Evolutionary conservation across 2,888 invertebrate species (phyloP).

Genomic region (Lasioglossum villosulum): DNA sequence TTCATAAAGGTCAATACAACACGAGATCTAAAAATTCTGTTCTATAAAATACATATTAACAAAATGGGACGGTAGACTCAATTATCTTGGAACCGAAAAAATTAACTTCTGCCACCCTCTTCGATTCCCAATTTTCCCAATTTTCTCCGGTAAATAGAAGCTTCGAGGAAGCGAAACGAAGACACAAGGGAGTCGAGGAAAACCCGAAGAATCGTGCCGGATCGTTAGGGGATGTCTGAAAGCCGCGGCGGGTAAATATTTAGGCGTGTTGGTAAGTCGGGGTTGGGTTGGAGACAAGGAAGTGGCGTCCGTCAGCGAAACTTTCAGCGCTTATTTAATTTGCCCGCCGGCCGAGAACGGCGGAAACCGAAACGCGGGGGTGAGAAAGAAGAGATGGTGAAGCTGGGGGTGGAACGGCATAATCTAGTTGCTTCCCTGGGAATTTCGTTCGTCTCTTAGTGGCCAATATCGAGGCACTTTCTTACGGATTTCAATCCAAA

Average conservation of each 20-base stretch:
- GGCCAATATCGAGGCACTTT: slow-evolving; percentile 30
- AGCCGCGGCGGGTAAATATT: background rate
- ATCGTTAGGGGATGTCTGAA: background rate
- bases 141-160: background rate
- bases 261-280: background rate
- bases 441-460: slow-evolving; percentile 47
- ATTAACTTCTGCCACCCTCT: background rate
- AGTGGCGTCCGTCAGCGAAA: slow-evolving; percentile 16
- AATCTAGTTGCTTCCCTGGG: slow-evolving; percentile 30
- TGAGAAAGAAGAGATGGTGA: background rate
- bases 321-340: slow-evolving; percentile 38
- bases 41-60: background rate
- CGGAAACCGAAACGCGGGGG: slow-evolving; percentile 22
- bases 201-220: background rate
- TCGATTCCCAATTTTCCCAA: background rate
- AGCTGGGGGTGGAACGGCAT: background rate
- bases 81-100: background rate
- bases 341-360: slow-evolving; percentile 3
- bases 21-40: background rate
- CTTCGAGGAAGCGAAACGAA: background rate
- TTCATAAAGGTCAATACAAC: background rate
- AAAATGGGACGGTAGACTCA: background rate
- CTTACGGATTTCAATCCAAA: slow-evolving; percentile 19
- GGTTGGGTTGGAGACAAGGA: background rate
- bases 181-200: background rate